These are phyloP conservation scores for Pterocles gutturalis DNA, from an alignment of 2,113 vertebrate genomes.

Conservation along the genomic window DNA sequence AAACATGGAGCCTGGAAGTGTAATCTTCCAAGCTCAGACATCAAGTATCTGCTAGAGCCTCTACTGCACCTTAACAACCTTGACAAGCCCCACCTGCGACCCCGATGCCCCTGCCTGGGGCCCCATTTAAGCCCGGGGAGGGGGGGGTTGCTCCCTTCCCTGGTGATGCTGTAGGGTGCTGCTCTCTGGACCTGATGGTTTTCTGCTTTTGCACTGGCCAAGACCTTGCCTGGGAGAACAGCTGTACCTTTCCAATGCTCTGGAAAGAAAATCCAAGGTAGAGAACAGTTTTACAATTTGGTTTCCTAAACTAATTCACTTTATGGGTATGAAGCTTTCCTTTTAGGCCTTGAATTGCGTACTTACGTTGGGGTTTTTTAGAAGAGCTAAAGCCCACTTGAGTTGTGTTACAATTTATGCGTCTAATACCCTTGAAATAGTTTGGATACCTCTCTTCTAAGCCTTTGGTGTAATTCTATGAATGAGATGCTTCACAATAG, in stretches of 20 bases:
- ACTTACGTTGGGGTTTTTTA: accelerated
- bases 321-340: neutral
- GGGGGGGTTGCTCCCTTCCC: accelerated
- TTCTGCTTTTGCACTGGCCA: neutral
- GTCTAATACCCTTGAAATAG: neutral
- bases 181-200: accelerated
- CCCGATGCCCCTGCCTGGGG: accelerated
- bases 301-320: neutral
- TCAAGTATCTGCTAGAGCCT: neutral
- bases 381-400: neutral
- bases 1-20: neutral
- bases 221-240: neutral
- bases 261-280: neutral
- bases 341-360: neutral
- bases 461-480: neutral
- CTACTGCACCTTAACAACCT: neutral
- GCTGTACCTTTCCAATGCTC: neutral
- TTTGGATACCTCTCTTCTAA: neutral
- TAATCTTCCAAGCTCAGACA: neutral
- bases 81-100: neutral
- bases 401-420: neutral
- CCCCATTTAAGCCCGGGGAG: neutral
- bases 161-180: neutral
- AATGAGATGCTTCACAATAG: neutral
- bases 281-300: neutral